A percentile compares a stretch with the other conserved stretches of the same genome.
phyloP scores from a whole-genome alignment of 2,888 invertebrate genomes.

The Cabera pusaria region DNA sequence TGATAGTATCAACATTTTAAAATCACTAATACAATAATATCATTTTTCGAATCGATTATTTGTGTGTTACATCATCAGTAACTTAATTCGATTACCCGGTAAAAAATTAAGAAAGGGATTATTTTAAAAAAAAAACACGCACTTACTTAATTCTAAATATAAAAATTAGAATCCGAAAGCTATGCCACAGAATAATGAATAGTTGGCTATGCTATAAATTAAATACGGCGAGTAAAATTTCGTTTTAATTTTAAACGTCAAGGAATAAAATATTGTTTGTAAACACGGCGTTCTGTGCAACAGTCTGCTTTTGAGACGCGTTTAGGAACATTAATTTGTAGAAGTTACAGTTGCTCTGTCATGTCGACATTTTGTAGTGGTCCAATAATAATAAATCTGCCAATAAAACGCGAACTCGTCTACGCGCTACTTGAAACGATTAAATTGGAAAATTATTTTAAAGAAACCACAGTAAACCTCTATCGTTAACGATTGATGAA shows the following conservation, averaged over 20 bases:
- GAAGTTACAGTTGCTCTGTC: slow-evolving; percentile 29
- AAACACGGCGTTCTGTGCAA: slow-evolving; percentile 13
- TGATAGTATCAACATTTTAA: too few species aligned
- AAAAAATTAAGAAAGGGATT: too few species aligned
- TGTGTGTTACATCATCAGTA: too few species aligned
- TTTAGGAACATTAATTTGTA: slow-evolving; percentile 43
- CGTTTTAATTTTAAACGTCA: slow-evolving; percentile 4
- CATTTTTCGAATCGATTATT: too few species aligned
- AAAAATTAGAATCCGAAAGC: slow-evolving; percentile 10
- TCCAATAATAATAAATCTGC: slow-evolving; percentile 54
- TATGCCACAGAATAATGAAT: not conserved
- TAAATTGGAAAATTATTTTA: too few species aligned
- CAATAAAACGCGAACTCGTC: slow-evolving; percentile 37
- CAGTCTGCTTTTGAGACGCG: slow-evolving; percentile 24
- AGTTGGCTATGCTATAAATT: slow-evolving; percentile 4
- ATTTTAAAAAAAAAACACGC: too few species aligned
- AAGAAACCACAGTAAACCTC: too few species aligned
- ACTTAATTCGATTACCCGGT: too few species aligned
- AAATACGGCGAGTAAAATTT: slow-evolving; percentile 6
- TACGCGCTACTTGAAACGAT: too few species aligned
- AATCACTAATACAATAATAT: too few species aligned
- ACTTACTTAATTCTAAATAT: too few species aligned
- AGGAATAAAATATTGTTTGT: slow-evolving; percentile 26
- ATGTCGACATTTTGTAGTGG: slow-evolving; percentile 14
- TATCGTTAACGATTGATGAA: too few species aligned